Evolutionary conservation across 2,888 invertebrate genomes (phyloP), one percentile per base, ranked within the genome.

Genomic region (Apamea anceps): DNA sequence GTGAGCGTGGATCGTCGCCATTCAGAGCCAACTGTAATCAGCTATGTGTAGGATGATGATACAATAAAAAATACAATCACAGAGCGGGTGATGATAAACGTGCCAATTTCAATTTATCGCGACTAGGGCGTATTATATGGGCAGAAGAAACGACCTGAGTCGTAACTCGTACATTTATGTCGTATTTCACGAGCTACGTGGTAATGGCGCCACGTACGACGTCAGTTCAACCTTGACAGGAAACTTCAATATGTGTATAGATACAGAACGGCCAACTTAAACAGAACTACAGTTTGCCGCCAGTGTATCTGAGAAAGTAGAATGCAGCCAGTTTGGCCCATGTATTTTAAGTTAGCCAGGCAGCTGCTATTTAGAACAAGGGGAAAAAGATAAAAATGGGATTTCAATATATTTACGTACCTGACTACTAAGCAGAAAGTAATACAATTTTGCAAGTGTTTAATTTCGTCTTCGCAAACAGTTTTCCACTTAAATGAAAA

Each of bases 91-190:
- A 94, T 94, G 95, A 94, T 94, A 94, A 93, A 94, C 90, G 93
- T 93, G 91, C 91, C 95, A 94, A 93, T 95, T 94, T 95, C 95
- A 95, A 95, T 95, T 94, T 94, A 95, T 94, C 93, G 93, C 91
- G 91, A 91, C 92, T 90, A 92, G 89, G 90, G 90, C 93, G 90
- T 92, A 92, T 95, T 95, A 94, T 94, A 93, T 92, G 94, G 93
- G 90, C 93, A 90, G 89, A 85, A 93, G 92, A 92, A 92, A 92
- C 92, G 92, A 92, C 89, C 91, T 84, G 84, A 82, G 93, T 92
- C 94, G 94, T 95, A 95, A 94, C 94, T 94, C 92, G 91, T 90
- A 91, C 93, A 91, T 94, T 95, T 93, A 95, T 93, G 93, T 93
- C 94, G 94, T 94, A 94, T 94, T 94, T 95, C 94, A 95, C 93